Conservation (phyloP, 2,113 vertebrate genomes). For the Mus pahari region DNA sequence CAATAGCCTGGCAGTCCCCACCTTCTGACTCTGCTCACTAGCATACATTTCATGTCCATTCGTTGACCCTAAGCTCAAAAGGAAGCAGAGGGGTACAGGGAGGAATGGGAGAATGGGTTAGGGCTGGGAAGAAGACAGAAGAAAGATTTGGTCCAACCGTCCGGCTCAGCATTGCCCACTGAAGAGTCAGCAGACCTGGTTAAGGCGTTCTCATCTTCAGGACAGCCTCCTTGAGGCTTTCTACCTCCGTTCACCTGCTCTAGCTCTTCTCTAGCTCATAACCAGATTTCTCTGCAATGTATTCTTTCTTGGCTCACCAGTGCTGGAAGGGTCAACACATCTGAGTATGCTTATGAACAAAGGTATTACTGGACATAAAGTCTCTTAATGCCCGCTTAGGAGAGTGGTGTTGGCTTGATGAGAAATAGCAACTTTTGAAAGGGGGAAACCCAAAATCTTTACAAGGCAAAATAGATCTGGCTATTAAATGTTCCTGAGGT, state of each 20-base stretch:
- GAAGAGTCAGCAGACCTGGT: not conserved
- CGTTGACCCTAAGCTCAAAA: not conserved
- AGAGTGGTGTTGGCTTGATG: not conserved
- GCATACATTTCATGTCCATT: not conserved
- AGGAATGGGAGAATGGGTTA: not conserved
- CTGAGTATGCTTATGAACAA: not conserved
- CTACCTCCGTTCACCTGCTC: slow-evolving; percentile 59
- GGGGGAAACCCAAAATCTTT: not conserved
- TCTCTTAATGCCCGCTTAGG: not conserved
- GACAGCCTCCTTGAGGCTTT: slow-evolving; percentile 9
- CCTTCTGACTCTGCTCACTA: not conserved
- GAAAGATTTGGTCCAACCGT: not conserved
- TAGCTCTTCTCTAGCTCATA: not conserved
- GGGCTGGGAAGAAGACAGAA: not conserved
- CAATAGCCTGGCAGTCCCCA: not conserved
- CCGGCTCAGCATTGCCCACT: not conserved
- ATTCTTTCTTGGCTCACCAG: not conserved
- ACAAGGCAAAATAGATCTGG: not conserved
- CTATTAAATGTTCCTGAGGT: not conserved
- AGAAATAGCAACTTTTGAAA: slow-evolving; percentile 29
- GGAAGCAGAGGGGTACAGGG: not conserved
- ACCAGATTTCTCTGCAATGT: not conserved
- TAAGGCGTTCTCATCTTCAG: not conserved
- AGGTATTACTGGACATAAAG: not conserved
- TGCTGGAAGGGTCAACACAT: not conserved